Base-by-base conservation (phyloP, 1,140 invertebrate genomes). In the Platorchestia sp. region DNA sequence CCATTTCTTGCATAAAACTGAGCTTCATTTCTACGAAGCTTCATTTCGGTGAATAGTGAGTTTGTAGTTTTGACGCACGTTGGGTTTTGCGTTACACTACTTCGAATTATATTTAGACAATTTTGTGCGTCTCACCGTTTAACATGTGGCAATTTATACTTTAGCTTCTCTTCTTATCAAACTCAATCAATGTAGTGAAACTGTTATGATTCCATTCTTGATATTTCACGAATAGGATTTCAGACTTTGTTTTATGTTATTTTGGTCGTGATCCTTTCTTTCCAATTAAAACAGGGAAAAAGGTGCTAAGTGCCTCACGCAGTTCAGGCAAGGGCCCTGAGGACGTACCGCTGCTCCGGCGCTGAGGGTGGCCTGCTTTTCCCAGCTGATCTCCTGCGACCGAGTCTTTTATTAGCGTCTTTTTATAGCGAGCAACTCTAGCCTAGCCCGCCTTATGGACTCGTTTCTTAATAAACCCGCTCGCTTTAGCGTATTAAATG, bases 401-500 rank as follows among this genome's bases (percentile, higher is more conserved):
- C 19, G 41, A 44, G 91, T 93, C 91, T 93, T 93, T 93, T 93
- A 93, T 93, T 93, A 90, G 44, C 43, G 45, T 44, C 41, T 45
- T 93, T 47, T 93, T 45, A 45, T 45, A 40, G 91, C 45, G 43
- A 16, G 45, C 91, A 44, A 93, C 91, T 93, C 91, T 93, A 47
- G 43, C 91, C 91, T 93, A 44, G 45, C 43, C 91, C 91, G 45
- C 45, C 91, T 93, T 93, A 47, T 93, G 91, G 45, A 44, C 91
- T 93, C 45, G 43, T 44, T 47, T 93, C 91, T 44, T 93, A 93
- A 93, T 93, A 93, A 93, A 93, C 91, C 91, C 43, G 45, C 91
- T 44, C 91, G 91, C 45, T 47, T 93, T 93, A 93, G 43, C 44
- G 91, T 93, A 93, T 93, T 93, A 93, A 91, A 93, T 47, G 91